Percentiles rank a stretch among this genome's conserved stretches.
These are phyloP conservation scores for Spodoptera exigua DNA, from an alignment of 2,888 invertebrate species.

Conservation along the genomic window DNA sequence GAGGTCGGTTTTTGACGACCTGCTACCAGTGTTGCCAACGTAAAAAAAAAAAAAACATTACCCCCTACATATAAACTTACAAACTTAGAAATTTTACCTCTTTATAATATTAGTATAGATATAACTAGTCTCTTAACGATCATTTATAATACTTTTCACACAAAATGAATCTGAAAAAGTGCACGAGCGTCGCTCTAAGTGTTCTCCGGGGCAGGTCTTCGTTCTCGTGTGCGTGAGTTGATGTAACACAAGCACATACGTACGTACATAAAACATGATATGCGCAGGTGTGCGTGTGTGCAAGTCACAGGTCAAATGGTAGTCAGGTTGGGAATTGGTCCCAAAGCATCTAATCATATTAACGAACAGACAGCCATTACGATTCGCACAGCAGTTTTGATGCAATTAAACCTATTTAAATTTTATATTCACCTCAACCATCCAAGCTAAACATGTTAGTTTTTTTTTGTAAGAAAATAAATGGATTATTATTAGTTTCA, in stretches of 20 bases:
- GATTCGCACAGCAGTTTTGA: conserved; percentile 15
- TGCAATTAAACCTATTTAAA: conserved; percentile 20
- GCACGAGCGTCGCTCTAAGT: conserved; percentile 24
- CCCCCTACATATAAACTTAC: too few relatives aligned
- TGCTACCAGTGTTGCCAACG: too few relatives aligned
- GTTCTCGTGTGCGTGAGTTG: conserved; percentile 35
- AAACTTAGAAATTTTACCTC: too few relatives aligned
- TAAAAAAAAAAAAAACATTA: too few relatives aligned
- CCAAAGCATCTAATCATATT: conserved; percentile 34
- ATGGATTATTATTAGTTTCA: conserved; percentile 15
- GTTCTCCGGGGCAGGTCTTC: conserved; percentile 36
- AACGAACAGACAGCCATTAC: conserved; percentile 32
- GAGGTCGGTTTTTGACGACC: too few relatives aligned
- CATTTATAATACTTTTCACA: neutral
- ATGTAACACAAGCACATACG: conserved; percentile 20
- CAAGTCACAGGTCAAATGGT: conserved; percentile 67
- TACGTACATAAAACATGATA: conserved; percentile 12
- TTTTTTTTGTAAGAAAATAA: conserved; percentile 18
- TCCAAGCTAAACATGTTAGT: neutral
- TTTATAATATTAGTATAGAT: too few relatives aligned
- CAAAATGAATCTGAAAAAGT: conserved; percentile 10
- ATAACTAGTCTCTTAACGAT: too few relatives aligned
- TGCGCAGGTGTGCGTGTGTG: conserved; percentile 49
- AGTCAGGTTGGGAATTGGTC: conserved; percentile 57
- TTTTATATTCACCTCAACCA: neutral